Conservation (phyloP, 2,888 invertebrate species). For the Nephrocerus scutellatus region DNA sequence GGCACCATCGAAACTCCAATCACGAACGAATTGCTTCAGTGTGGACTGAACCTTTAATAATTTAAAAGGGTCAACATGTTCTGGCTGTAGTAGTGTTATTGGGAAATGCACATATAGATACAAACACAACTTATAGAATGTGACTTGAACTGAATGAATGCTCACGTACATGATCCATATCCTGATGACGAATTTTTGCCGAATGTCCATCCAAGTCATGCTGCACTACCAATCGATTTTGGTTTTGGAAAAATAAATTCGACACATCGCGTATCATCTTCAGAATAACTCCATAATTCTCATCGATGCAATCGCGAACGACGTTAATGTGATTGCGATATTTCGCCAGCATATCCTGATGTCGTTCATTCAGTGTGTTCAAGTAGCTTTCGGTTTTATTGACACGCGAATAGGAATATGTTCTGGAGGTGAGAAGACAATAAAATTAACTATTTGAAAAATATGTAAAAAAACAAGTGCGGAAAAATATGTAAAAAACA, state of each 20-base stretch:
- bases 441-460: constrained; percentile 4
- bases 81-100: constrained; percentile 19
- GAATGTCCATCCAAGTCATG: constrained; percentile 57
- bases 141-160: too few relatives aligned
- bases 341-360: constrained; percentile 66
- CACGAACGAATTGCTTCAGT: constrained; percentile 91
- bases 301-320: constrained; percentile 72
- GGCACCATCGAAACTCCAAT: constrained; percentile 86
- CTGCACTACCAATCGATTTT: constrained; percentile 75
- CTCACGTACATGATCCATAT: constrained; percentile 43
- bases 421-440: constrained; percentile 50
- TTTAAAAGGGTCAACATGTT: constrained; percentile 43
- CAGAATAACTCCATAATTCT: constrained; percentile 48
- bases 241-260: too few relatives aligned
- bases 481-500: not conserved
- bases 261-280: constrained; percentile 48
- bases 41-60: constrained; percentile 77
- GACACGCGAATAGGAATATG: constrained; percentile 68
- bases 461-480: not conserved
- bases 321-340: constrained; percentile 69
- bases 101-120: too few relatives aligned
- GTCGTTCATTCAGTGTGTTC: constrained; percentile 62
- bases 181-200: constrained; percentile 37
- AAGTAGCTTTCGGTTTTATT: constrained; percentile 71
- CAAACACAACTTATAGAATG: too few relatives aligned